Base-by-base conservation (phyloP, 1,140 invertebrate species). In the Anthonomus grandis region DNA sequence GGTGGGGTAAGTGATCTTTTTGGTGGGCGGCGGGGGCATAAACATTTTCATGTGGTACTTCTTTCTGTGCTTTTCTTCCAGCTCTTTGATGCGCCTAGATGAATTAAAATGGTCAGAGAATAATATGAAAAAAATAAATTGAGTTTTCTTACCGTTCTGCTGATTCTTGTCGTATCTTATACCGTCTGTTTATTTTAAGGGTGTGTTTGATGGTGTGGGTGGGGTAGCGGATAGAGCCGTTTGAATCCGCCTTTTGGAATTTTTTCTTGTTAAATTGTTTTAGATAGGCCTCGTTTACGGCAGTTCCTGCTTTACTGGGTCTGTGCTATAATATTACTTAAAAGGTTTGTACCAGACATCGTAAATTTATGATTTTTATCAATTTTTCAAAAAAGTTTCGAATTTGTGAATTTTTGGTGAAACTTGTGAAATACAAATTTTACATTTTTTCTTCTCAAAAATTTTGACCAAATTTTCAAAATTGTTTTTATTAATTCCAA, bases 181-280 rank as follows among this genome's bases (percentile, higher is more conserved):
- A 59, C 18, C 57, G 6, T 24, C 34, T 34, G 17, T 3, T 42
- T 2, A 57, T 4, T 15, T 22, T 27, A 17, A 50, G 13, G 19
- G 57, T 52, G 25, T 62, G 55, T 17, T 57, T 57, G 4, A 45
- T 22, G 5, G 38, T 53, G 31, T 62, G 60, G n/a, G 60, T 57
- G 4, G 60, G 60, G 25, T 62, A 62, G 0, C n/a, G 50, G 18
- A 57, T 57, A 6, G 37, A 46, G 1, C 17, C 19, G 34, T 41
- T 52, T 4, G 10, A 8, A 1, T 21, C 18, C 18, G 18, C 13
- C 3, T 41, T 42, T 34, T 54, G n/a, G n/a, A n/a, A n/a, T n/a
- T n/a, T n/a, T 50, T 38, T 38, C n/a, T 31, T 31, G n/a, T 31
- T 31, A 31, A 31, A 31, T n/a, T 31, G 6, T 31, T 31, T 31